A percentile compares a stretch with the other conserved stretches of the same genome.
Conservation (phyloP, 2,113 vertebrate species). For the Anthoscopus minutus region DNA sequence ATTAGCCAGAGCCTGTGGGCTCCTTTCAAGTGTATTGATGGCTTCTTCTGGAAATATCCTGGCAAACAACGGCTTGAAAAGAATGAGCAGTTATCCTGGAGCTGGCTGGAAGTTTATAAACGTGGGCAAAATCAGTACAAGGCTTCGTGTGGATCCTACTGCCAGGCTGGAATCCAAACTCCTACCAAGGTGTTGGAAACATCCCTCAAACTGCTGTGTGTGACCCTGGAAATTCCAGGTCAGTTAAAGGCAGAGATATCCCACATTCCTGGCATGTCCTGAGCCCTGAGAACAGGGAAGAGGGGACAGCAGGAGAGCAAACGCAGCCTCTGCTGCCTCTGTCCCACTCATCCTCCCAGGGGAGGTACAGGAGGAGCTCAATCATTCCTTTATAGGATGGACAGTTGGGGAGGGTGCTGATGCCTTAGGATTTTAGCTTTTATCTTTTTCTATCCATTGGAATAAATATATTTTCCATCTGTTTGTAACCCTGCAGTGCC, state of each 20-base stretch:
- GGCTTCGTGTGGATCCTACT: not conserved
- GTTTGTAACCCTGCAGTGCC: not conserved
- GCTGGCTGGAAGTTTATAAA: not conserved
- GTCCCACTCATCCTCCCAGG: not conserved
- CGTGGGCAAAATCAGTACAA: not conserved
- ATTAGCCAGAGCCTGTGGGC: not conserved
- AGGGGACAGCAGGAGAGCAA: not conserved
- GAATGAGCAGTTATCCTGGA: not conserved
- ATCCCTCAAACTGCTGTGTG: not conserved
- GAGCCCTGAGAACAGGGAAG: not conserved
- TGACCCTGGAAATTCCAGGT: not conserved
- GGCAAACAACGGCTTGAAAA: not conserved
- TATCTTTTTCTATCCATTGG: too few species aligned
- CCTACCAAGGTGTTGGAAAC: not conserved
- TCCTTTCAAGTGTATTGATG: not conserved
- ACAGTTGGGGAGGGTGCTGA: not conserved
- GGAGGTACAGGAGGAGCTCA: not conserved
- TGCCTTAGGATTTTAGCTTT: not conserved
- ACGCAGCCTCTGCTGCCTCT: not conserved
- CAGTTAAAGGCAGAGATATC: not conserved
- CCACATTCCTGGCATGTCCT: accelerated
- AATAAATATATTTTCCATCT: not conserved
- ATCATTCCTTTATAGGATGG: not conserved
- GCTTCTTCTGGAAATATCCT: not conserved
- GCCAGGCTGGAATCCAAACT: not conserved